Evolutionary conservation across 2,113 vertebrate species (phyloP).

Genomic region (Morone saxatilis): DNA sequence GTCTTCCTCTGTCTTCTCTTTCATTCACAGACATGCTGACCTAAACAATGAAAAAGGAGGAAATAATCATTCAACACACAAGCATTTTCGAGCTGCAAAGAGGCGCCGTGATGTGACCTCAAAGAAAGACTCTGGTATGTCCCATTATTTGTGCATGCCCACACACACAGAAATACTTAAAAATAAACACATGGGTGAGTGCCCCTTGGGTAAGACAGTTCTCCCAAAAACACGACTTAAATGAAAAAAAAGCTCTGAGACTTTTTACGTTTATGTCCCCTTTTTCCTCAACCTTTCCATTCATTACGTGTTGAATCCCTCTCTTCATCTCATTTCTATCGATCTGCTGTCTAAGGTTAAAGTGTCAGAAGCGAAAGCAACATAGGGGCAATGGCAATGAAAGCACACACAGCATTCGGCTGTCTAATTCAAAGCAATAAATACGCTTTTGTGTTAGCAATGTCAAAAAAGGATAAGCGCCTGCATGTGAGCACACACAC

Average conservation of each 20-base stretch:
- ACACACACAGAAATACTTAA: neutral
- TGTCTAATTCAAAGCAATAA: slow-evolving; percentile 43
- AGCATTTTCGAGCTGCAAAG: slow-evolving; percentile 17
- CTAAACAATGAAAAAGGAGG: slow-evolving; percentile 10
- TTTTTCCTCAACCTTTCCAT: slow-evolving; percentile 37
- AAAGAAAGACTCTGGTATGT: slow-evolving; percentile 20
- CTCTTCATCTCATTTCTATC: slow-evolving; percentile 56
- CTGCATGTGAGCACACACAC: slow-evolving; percentile 8
- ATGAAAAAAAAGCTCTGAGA: slow-evolving; percentile 8
- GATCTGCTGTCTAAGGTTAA: slow-evolving; percentile 47
- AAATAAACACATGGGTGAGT: slow-evolving; percentile 44
- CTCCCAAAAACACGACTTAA: slow-evolving; percentile 7
- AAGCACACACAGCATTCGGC: slow-evolving; percentile 29
- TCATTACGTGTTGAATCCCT: slow-evolving; percentile 46
- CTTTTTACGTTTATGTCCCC: slow-evolving; percentile 19
- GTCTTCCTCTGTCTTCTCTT: neutral
- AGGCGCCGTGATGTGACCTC: slow-evolving; percentile 22
- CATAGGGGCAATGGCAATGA: neutral
- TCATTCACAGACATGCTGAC: slow-evolving; percentile 17
- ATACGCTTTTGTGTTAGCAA: slow-evolving; percentile 29
- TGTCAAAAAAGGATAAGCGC: slow-evolving; percentile 30
- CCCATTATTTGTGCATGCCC: slow-evolving; percentile 32
- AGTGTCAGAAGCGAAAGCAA: slow-evolving; percentile 46
- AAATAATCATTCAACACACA: slow-evolving; percentile 27
- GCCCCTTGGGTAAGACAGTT: slow-evolving; percentile 24